Evolutionary conservation across 2,888 invertebrate genomes (phyloP).

Genomic region (Sycophila texana): DNA sequence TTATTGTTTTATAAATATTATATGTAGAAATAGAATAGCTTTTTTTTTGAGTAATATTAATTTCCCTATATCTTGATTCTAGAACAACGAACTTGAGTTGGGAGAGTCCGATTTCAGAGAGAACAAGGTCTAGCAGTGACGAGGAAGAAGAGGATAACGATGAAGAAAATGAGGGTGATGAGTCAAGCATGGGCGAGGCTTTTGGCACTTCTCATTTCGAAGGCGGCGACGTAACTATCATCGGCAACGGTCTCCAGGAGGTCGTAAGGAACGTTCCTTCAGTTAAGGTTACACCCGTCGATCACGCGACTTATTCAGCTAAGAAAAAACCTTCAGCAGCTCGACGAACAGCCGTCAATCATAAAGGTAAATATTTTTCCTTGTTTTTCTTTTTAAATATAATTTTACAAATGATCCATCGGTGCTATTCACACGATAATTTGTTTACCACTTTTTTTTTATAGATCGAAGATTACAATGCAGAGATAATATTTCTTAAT

Average conservation of each 20-base stretch:
- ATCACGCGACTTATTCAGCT: slow-evolving; percentile 51
- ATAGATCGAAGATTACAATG: too few relatives aligned
- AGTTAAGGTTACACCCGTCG: slow-evolving; percentile 44
- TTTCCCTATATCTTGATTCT: slow-evolving; percentile 19
- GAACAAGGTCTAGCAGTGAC: slow-evolving; percentile 69
- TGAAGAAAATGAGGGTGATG: background rate
- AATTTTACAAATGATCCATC: background rate
- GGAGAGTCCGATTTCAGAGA: slow-evolving; percentile 72
- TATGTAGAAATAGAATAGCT: too few relatives aligned
- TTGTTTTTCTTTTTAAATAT: background rate
- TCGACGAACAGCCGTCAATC: slow-evolving; percentile 29
- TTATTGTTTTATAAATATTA: too few relatives aligned
- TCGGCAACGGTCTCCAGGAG: slow-evolving; percentile 49
- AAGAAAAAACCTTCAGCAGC: slow-evolving; percentile 45
- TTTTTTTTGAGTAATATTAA: slow-evolving; percentile 7
- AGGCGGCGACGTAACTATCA: background rate
- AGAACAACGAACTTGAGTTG: slow-evolving; percentile 62
- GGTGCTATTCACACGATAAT: too few relatives aligned
- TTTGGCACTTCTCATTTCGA: slow-evolving; percentile 16
- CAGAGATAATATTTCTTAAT: too few relatives aligned
- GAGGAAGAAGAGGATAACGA: slow-evolving; percentile 41
- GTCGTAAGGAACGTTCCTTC: slow-evolving; percentile 9
- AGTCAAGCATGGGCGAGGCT: background rate
- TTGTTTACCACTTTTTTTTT: too few relatives aligned
- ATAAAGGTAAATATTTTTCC: slow-evolving; percentile 29